Evolutionary conservation across 35 echinoderm and acorn worm species (phyloP), one percentile per base, ranked within the genome.

Genomic region (Acanthaster planci): DNA sequence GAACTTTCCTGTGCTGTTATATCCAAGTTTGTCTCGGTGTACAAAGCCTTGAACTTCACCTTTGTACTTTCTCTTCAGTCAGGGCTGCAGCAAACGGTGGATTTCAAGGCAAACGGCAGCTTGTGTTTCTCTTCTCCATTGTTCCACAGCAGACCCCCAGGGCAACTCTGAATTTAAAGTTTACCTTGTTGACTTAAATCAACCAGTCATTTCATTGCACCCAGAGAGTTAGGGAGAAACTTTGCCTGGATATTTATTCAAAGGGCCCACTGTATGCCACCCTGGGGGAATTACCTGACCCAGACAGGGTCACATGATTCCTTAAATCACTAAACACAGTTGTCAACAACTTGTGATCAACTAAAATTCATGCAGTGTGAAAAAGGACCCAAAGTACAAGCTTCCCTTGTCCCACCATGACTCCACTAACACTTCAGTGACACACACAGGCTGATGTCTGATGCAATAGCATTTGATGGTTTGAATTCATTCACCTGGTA

Each of bases 271-370:
- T 26, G 23, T 2, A 14, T 72, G 21, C 64, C 26, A 72, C 64
- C 64, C 64, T 72, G 64, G 15, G 64, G 64, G 64, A 72, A 72
- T 72, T 29, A 34, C 26, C 64, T 72, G 64, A 72, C 64, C 64
- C 64, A 72, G 64, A 72, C 64, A 8, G 64, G 64, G 30, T 34
- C 34, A 72, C 64, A 31, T 72, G 64, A 34, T 34, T 72, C 26
- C 64, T 67, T 67, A 67, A 72, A 72, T 72, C 64, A 72, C 64
- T 8, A 26, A 26, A 26, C 64, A 2, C 0, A 19, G 19, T 72
- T 29, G 64, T 72, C 64, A 72, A 72, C 64, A 72, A 72, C 64
- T 72, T 26, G 30, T 10, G 7, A 72, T 72, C 26, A 8, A 72
- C 6, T 31, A 29, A 19, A 27, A 30, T 34, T 72, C 30, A 6